Conservation (phyloP, 2,888 invertebrate genomes). For the Salpingus planirostris region DNA sequence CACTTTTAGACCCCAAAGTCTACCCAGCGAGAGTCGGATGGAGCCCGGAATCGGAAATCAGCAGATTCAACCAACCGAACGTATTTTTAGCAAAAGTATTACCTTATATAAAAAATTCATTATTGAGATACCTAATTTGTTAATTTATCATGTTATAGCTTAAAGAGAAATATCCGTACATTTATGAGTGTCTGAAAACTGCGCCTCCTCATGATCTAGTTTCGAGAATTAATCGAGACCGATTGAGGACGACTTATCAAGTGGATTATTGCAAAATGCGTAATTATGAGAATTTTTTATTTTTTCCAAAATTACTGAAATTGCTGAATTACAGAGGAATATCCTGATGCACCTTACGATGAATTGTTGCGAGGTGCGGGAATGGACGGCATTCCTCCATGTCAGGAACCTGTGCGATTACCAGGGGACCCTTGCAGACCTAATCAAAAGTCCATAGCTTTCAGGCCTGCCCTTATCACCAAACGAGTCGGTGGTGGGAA, state of each 20-base stretch:
- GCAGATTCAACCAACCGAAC: conserved; percentile 51
- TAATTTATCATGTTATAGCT: conserved; percentile 37
- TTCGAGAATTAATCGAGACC: conserved; percentile 52
- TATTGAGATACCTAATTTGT: background rate
- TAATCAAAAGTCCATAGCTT: conserved; percentile 39
- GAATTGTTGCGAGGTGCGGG: conserved; percentile 49
- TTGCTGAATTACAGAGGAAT: conserved; percentile 40
- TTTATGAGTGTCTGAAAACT: conserved; percentile 53
- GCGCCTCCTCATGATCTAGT: conserved; percentile 51
- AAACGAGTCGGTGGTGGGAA: conserved; percentile 20
- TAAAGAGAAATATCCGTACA: conserved; percentile 55
- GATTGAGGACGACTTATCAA: conserved; percentile 54
- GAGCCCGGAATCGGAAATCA: conserved; percentile 47
- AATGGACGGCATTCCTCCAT: conserved; percentile 46
- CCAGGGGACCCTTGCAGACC: conserved; percentile 53
- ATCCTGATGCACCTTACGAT: conserved; percentile 50
- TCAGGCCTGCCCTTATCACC: conserved; percentile 24
- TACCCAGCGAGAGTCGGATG: conserved; percentile 50
- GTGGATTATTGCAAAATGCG: conserved; percentile 48
- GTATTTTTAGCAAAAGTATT: conserved; percentile 52
- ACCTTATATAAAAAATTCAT: background rate
- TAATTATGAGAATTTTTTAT: conserved; percentile 28
- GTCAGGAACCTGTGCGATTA: conserved; percentile 48
- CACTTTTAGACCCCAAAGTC: conserved; percentile 52
- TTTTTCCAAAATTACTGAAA: no score